Conservation (phyloP, 2,113 vertebrate genomes). For the Corythornis cristatus region DNA sequence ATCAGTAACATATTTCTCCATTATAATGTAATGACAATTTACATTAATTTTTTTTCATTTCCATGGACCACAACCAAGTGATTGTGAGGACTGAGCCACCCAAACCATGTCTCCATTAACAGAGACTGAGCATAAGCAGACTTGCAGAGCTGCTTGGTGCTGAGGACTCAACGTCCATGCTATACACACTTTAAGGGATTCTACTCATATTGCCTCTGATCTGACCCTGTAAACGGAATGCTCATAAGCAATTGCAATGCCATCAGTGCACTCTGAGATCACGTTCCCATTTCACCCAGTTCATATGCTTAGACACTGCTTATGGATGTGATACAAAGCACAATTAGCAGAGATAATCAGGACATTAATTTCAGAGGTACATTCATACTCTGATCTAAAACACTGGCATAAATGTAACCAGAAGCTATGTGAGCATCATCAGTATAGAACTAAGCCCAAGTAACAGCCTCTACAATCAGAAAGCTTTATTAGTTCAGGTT, state of each 20-base stretch:
- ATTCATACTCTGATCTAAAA: not conserved
- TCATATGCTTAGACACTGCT: not conserved
- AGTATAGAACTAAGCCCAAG: slow-evolving; percentile 23
- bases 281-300: not conserved
- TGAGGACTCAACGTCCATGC: not conserved
- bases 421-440: not conserved
- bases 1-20: not conserved
- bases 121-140: not conserved
- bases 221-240: not conserved
- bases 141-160: not conserved
- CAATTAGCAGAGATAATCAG: not conserved
- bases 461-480: slow-evolving; percentile 41
- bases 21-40: not conserved
- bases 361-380: not conserved
- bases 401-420: not conserved
- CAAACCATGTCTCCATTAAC: fast-evolving
- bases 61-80: not conserved
- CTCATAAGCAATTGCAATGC: not conserved
- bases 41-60: not conserved
- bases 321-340: not conserved
- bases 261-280: not conserved
- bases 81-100: not conserved
- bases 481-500: slow-evolving; percentile 19
- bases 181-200: not conserved
- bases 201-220: not conserved